These are phyloP conservation scores for Loripinus fragilis DNA, from an alignment of 2,888 invertebrate species.

Conservation along the genomic window DNA sequence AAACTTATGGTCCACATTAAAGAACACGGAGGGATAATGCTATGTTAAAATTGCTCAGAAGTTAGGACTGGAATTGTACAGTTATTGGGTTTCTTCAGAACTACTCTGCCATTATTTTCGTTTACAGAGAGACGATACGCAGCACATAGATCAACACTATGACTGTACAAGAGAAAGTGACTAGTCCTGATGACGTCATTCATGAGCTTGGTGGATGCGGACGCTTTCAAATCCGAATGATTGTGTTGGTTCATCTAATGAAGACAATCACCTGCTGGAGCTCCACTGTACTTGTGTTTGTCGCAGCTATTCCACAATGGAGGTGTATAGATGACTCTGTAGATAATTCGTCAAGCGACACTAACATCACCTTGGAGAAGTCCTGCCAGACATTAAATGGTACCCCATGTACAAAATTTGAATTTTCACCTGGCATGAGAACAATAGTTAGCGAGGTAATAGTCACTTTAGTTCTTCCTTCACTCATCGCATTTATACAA, in stretches of 20 bases:
- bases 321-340: constrained; percentile 32
- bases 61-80: too few species aligned
- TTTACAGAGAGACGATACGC: too few species aligned
- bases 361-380: not conserved
- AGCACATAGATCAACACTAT: too few species aligned
- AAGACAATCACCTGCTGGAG: constrained; percentile 45
- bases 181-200: constrained; percentile 44
- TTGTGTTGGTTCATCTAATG: constrained; percentile 30
- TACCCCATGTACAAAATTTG: constrained; percentile 37
- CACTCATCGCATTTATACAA: too few species aligned
- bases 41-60: too few species aligned
- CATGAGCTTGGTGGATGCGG: constrained; percentile 50
- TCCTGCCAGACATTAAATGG: constrained; percentile 17
- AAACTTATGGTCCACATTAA: too few species aligned
- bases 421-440: constrained; percentile 12
- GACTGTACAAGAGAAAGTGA: not conserved
- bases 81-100: too few species aligned
- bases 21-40: too few species aligned
- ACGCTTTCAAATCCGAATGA: constrained; percentile 39
- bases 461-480: too few species aligned
- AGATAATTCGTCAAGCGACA: not conserved
- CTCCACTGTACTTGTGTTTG: constrained; percentile 24
- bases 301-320: constrained; percentile 34
- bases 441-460: constrained; percentile 26
- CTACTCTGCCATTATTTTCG: too few species aligned